These are phyloP conservation scores for Pantherophis guttatus DNA, from an alignment of 2,113 vertebrate genomes.

Conservation along the genomic window DNA sequence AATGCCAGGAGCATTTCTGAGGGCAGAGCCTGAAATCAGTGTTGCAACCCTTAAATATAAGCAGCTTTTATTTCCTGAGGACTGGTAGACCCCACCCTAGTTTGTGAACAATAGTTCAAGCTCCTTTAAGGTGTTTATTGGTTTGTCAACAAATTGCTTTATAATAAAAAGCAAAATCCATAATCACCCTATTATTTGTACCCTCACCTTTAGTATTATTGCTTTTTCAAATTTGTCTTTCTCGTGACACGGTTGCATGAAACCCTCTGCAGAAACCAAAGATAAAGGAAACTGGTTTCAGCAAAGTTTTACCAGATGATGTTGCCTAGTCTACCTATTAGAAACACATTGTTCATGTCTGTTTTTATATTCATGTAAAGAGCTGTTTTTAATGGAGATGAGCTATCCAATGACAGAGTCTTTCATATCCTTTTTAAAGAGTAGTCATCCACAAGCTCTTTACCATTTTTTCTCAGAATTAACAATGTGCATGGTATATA, in stretches of 20 bases:
- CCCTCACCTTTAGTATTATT: not conserved
- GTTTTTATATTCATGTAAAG: not conserved
- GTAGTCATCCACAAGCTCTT: not conserved
- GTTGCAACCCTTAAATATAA: not conserved
- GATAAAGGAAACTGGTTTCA: not conserved
- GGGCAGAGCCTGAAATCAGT: not conserved
- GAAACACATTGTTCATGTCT: not conserved
- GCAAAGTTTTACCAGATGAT: not conserved
- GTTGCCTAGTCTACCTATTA: not conserved
- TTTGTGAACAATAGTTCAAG: not conserved
- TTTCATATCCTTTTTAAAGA: not conserved
- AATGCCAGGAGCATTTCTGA: not conserved
- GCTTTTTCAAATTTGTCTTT: not conserved
- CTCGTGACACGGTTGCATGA: not conserved
- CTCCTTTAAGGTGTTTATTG: not conserved
- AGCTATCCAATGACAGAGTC: not conserved
- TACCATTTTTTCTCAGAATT: not conserved
- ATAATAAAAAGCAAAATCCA: not conserved
- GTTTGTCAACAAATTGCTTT: not conserved
- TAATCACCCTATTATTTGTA: not conserved
- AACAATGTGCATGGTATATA: not conserved
- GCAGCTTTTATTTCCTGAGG: not conserved
- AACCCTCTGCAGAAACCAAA: not conserved
- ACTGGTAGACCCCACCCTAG: not conserved
- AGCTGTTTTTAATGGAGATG: not conserved